A percentile compares a stretch with the other conserved stretches of the same genome.
phyloP scores from a whole-genome alignment of 2,888 invertebrate species.

The Apamea sordens region DNA sequence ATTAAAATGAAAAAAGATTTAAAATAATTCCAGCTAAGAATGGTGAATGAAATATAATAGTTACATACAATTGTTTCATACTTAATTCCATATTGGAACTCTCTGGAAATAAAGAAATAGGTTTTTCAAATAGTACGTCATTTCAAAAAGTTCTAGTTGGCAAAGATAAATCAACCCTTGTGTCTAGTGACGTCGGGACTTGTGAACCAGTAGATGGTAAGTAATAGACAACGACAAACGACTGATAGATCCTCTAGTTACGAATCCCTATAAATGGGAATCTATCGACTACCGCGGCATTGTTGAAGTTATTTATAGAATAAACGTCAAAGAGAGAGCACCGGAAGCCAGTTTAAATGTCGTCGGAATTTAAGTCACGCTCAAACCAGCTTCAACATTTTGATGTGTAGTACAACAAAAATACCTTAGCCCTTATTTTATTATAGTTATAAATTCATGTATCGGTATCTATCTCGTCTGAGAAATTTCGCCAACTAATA shows the following conservation, averaged over 20 bases:
- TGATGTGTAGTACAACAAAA: slow-evolving; percentile 1
- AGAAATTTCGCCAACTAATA: background rate
- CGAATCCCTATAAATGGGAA: slow-evolving; percentile 35
- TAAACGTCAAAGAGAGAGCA: slow-evolving; percentile 37
- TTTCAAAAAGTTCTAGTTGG: background rate
- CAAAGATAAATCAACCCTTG: background rate
- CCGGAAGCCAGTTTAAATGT: slow-evolving; percentile 31
- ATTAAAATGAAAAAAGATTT: too few relatives aligned
- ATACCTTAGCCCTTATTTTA: slow-evolving; percentile 4
- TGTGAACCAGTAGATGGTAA: slow-evolving; percentile 2
- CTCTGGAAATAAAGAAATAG: background rate
- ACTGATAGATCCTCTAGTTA: slow-evolving; percentile 11
- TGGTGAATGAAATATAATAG: background rate
- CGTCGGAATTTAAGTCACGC: slow-evolving; percentile 22
- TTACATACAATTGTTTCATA: background rate
- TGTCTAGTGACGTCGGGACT: background rate
- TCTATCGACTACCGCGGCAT: slow-evolving; percentile 19
- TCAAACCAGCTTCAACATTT: slow-evolving; percentile 6
- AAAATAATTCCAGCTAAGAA: background rate
- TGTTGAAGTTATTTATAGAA: slow-evolving; percentile 48
- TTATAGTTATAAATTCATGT: background rate
- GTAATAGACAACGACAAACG: slow-evolving; percentile 13
- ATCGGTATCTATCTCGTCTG: background rate
- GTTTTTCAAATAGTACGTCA: background rate
- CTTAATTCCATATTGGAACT: background rate